These are phyloP conservation scores for Epinephelus fuscoguttatus DNA, from an alignment of 2,113 vertebrate species.

Conservation along the genomic window DNA sequence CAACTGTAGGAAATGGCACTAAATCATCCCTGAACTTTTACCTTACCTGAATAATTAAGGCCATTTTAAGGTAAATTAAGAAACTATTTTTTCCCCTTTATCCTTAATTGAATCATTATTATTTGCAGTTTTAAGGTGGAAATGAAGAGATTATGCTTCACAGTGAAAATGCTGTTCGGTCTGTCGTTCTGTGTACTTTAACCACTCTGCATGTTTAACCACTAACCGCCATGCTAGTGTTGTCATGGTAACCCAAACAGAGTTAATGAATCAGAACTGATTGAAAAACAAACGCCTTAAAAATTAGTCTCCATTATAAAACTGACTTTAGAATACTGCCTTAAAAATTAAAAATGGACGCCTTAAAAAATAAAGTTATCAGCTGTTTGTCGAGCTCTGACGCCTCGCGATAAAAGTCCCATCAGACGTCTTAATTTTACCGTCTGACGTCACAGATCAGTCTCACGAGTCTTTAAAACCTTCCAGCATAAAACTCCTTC, in stretches of 20 bases:
- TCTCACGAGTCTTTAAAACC: background rate
- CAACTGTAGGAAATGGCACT: background rate
- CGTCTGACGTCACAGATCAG: no score
- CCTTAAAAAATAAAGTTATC: conserved; percentile 14
- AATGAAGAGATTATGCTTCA: background rate
- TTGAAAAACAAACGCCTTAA: conserved; percentile 6
- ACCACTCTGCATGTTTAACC: background rate
- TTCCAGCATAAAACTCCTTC: no score
- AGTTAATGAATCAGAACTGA: no score
- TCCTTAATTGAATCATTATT: background rate
- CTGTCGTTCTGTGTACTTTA: background rate
- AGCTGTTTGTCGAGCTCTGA: background rate
- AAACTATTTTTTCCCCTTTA: background rate
- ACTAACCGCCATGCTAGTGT: background rate
- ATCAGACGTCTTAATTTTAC: background rate
- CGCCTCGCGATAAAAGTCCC: background rate
- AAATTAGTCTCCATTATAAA: background rate
- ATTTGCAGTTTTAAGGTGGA: background rate
- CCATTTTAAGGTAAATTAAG: background rate
- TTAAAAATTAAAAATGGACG: conserved; percentile 4
- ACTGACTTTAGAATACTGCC: conserved; percentile 26
- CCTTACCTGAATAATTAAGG: background rate
- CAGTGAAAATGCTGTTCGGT: background rate
- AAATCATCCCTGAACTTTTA: background rate
- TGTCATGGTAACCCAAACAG: conserved; percentile 3